These are phyloP conservation scores for Loris lydekkerianus DNA, from an alignment of 2,797 vertebrate genomes.

Conservation along the genomic window DNA sequence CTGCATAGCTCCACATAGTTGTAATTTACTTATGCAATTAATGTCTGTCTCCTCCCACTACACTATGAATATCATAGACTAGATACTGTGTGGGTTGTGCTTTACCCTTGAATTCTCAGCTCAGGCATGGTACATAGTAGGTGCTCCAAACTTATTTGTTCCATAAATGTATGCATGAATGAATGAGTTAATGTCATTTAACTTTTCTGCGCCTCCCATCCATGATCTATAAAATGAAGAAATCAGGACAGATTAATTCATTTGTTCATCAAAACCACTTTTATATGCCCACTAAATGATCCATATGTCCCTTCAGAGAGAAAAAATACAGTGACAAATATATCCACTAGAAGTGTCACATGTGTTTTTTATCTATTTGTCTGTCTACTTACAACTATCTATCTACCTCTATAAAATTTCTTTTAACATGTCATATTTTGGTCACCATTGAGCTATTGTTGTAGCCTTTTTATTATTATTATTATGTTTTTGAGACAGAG, in stretches of 20 bases:
- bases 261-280: not conserved
- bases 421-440: conserved; percentile 42
- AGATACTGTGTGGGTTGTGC: not conserved
- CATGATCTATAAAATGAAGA: conserved; percentile 21
- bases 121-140: not conserved
- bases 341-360: not conserved
- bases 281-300: not conserved
- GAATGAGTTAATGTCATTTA: not conserved
- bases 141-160: not conserved
- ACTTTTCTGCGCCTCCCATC: not conserved
- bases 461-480: not conserved
- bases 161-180: not conserved
- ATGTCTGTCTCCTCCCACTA: not conserved
- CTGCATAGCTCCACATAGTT: not conserved
- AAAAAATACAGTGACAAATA: conserved; percentile 8
- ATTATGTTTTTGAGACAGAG: too few relatives aligned
- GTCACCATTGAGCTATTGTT: conserved; percentile 18
- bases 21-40: not conserved
- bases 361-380: not conserved
- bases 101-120: conserved; percentile 22
- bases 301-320: conserved; percentile 17
- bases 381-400: not conserved
- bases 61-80: not conserved
- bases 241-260: not conserved
- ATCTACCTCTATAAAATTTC: conserved; percentile 19